Conservation (phyloP, 2,888 invertebrate species). For the Agriopis marginaria region DNA sequence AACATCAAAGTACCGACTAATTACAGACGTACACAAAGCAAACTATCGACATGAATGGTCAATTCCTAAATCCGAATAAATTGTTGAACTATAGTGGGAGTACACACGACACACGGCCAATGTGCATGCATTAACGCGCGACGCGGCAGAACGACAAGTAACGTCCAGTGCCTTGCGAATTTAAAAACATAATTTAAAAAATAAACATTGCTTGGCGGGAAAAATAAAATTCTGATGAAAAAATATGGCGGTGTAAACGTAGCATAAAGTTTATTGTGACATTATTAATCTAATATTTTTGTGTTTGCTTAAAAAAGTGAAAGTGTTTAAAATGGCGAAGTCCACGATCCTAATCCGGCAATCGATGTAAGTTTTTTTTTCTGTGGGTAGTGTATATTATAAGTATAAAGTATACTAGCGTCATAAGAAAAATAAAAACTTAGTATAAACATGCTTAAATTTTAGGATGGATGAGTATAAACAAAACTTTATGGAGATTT, state of each 20-base stretch:
- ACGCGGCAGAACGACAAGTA: constrained; percentile 23
- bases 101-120: constrained; percentile 41
- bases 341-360: constrained; percentile 60
- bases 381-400: background rate
- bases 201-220: constrained; percentile 36
- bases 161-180: constrained; percentile 26
- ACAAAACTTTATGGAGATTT: too few species aligned
- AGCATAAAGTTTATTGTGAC: constrained; percentile 35
- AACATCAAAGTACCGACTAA: background rate
- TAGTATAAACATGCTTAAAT: too few species aligned
- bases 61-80: constrained; percentile 57
- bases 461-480: too few species aligned
- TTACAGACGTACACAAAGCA: background rate
- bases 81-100: constrained; percentile 44
- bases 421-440: too few species aligned
- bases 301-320: constrained; percentile 16
- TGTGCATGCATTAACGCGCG: constrained; percentile 62
- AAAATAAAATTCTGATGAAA: constrained; percentile 5
- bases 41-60: constrained; percentile 35
- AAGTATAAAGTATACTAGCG: too few species aligned
- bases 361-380: constrained; percentile 59
- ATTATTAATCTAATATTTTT: constrained; percentile 38
- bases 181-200: constrained; percentile 38
- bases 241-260: constrained; percentile 43
- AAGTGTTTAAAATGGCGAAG: constrained; percentile 58